These are phyloP conservation scores for Mactromeris polynyma DNA, from an alignment of 2,888 invertebrate species.

Conservation along the genomic window DNA sequence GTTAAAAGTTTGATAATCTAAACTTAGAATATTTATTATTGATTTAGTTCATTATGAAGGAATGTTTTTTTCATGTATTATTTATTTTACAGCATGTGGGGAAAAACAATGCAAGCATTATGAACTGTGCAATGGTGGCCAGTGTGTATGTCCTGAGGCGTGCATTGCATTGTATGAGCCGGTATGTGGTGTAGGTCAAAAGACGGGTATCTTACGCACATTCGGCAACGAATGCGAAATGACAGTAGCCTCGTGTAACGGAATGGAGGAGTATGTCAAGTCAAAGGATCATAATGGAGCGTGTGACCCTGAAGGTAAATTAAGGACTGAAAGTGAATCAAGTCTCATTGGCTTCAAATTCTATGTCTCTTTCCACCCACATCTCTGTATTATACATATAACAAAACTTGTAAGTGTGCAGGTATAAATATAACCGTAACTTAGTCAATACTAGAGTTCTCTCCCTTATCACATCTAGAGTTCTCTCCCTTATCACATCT, in stretches of 20 bases:
- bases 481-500: no score
- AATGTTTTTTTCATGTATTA: not conserved
- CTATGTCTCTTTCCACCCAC: no score
- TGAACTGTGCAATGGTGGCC: not conserved
- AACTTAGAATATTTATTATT: no score
- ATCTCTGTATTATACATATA: no score
- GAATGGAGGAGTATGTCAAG: not conserved
- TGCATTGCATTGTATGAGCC: not conserved
- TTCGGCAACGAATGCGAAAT: constrained; percentile 32
- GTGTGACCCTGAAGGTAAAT: not conserved
- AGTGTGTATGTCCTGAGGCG: constrained; percentile 10
- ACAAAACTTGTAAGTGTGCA: no score
- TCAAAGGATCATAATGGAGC: not conserved
- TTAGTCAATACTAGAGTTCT: no score
- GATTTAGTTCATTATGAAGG: no score
- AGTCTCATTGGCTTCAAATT: no score
- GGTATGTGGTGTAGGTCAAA: constrained; percentile 20
- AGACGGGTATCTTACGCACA: not conserved
- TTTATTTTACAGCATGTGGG: constrained; percentile 7
- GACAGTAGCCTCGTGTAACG: constrained; percentile 8
- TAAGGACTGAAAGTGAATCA: no score
- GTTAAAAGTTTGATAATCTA: no score
- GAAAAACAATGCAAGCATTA: not conserved
- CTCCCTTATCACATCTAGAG: no score
- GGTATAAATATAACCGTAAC: no score